Conservation (phyloP, 2,113 vertebrate species). For the Rhinoderma darwinii region DNA sequence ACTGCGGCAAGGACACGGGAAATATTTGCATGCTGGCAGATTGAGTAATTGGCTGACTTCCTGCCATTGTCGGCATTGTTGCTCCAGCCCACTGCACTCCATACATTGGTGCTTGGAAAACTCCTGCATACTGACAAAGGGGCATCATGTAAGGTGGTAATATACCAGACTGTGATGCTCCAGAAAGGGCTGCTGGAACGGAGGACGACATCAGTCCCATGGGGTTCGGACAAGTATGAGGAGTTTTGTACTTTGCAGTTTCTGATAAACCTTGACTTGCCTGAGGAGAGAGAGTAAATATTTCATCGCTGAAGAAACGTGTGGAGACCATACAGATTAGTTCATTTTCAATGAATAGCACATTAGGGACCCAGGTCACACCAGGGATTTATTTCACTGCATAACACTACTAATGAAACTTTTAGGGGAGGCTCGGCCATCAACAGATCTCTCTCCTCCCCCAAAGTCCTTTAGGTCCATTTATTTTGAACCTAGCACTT, state of each 20-base stretch:
- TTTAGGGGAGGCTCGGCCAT: neutral
- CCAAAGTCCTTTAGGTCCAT: too few species aligned
- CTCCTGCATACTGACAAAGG: slow-evolving; percentile 73
- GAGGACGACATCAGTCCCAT: slow-evolving; percentile 70
- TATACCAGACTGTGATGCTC: slow-evolving; percentile 68
- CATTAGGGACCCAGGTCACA: too few species aligned
- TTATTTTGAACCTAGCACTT: too few species aligned
- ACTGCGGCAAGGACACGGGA: slow-evolving; percentile 70
- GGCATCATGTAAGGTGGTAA: slow-evolving; percentile 72
- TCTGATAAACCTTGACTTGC: slow-evolving; percentile 3
- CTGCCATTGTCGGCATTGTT: slow-evolving; percentile 66
- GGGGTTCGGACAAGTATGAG: slow-evolving; percentile 75
- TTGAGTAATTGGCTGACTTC: slow-evolving; percentile 63
- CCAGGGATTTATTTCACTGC: neutral
- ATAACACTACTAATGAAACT: neutral
- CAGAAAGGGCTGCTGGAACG: slow-evolving; percentile 70
- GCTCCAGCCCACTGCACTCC: slow-evolving; percentile 75
- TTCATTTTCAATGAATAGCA: too few species aligned
- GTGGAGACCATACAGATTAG: too few species aligned
- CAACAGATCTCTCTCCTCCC: too few species aligned
- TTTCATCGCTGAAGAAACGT: neutral
- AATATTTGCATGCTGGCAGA: slow-evolving; percentile 71
- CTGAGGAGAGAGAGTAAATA: slow-evolving; percentile 20
- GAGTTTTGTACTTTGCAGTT: slow-evolving; percentile 71
- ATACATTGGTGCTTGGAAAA: slow-evolving; percentile 74